A percentile compares a stretch with the other conserved stretches of the same genome.
phyloP scores from a whole-genome alignment of 1,140 invertebrate species.

The Anastrepha obliqua region DNA sequence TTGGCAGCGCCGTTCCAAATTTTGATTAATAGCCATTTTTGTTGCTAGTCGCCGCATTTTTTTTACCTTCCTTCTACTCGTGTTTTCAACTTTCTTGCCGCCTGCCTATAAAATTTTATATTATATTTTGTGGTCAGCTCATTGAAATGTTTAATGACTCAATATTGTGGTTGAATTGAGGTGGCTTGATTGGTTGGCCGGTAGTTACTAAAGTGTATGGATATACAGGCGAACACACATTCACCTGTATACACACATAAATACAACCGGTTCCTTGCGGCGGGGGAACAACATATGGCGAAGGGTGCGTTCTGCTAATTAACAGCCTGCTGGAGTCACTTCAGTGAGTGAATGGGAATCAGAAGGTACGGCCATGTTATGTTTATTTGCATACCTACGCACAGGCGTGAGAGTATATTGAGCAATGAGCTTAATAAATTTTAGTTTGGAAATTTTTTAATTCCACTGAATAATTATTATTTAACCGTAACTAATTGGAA shows the following conservation, averaged over 20 bases:
- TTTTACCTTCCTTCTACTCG: neutral
- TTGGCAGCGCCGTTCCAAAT: neutral
- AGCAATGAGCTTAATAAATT: neutral
- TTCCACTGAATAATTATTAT: conserved; percentile 3
- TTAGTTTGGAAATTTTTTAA: neutral
- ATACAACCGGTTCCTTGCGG: neutral
- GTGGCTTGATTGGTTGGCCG: neutral
- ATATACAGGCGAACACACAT: neutral
- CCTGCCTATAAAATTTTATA: neutral
- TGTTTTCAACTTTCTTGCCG: neutral
- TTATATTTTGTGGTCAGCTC: conserved; percentile 15
- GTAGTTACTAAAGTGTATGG: neutral
- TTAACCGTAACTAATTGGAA: neutral
- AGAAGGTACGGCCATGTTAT: no score
- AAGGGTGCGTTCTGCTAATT: neutral
- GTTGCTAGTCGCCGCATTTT: neutral
- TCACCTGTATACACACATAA: neutral
- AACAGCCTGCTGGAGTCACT: neutral
- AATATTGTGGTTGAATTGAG: conserved; percentile 26
- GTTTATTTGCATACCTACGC: no score
- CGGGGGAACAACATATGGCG: no score
- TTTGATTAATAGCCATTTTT: conserved; percentile 34
- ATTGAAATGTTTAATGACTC: conserved; percentile 44
- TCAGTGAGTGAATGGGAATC: neutral
- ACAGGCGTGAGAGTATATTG: no score